These are phyloP conservation scores for Atta cephalotes DNA, from an alignment of 1,140 invertebrate genomes.

Conservation along the genomic window DNA sequence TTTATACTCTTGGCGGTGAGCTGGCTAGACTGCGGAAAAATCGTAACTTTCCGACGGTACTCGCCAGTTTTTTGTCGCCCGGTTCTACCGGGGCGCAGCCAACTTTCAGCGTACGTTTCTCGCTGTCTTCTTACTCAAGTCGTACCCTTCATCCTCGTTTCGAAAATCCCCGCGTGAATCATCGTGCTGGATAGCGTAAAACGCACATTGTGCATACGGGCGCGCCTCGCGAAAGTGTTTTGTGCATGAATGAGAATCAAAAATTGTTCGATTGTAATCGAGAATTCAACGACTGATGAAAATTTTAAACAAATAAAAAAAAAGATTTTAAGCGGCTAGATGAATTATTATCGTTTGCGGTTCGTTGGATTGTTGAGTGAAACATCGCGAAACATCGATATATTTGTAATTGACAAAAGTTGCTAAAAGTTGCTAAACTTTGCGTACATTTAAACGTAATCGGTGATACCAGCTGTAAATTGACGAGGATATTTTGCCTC, in stretches of 20 bases:
- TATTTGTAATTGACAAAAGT: slow-evolving; percentile 19
- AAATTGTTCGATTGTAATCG: slow-evolving; percentile 11
- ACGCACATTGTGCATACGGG: slow-evolving; percentile 12
- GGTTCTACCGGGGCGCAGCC: slow-evolving; percentile 21
- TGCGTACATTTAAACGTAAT: slow-evolving; percentile 18
- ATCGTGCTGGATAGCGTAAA: slow-evolving; percentile 28
- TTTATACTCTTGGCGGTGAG: slow-evolving; percentile 68
- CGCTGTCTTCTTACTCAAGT: slow-evolving; percentile 23
- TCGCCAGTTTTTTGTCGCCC: slow-evolving; percentile 59
- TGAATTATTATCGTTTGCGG: background rate
- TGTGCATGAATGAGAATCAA: background rate
- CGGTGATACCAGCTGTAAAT: slow-evolving; percentile 35
- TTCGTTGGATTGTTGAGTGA: background rate
- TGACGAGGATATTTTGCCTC: slow-evolving; percentile 43
- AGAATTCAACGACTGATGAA: background rate
- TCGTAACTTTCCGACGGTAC: slow-evolving; percentile 70
- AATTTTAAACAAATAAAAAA: background rate
- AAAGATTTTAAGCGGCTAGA: background rate
- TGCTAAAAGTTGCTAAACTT: slow-evolving; percentile 2
- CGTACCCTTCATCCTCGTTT: slow-evolving; percentile 47
- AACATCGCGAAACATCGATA: background rate
- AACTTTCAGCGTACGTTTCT: slow-evolving; percentile 50
- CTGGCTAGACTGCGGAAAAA: slow-evolving; percentile 65
- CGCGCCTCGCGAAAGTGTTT: slow-evolving; percentile 18
- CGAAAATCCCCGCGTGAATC: slow-evolving; percentile 56